Evolutionary conservation across 2,888 invertebrate species (phyloP), one percentile per base, ranked within the genome.

Genomic region (Trimorus sp.): DNA sequence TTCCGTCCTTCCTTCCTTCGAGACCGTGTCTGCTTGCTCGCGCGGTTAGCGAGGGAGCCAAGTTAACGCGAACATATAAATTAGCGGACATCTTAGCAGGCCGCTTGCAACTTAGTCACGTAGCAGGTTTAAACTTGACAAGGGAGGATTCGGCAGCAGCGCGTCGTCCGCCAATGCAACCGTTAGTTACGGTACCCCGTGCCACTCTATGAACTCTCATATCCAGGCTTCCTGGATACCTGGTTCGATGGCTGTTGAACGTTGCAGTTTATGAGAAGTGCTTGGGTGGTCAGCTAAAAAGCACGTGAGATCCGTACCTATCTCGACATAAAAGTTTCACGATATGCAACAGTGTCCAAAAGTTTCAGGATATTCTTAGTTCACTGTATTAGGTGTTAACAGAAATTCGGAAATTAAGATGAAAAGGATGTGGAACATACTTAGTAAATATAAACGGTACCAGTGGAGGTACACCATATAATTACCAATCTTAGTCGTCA

Each of bases 21-120:
- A 66, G 84, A 68, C 84, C 84, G 75, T 59, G 78, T 80, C 76
- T 69, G 79, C 78, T 59, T 79, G 81, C 75, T 62, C 83, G 83
- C 86, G 79, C 68, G 83, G 83, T 80, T 75, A 79, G 71, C 74
- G 75, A 79, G 84, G 84, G 82, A 71, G 84, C 87, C 89, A 89
- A 91, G 91, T 91, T 91, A 91, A 90, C 90, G 89, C 90, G 90
- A 90, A 91, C 90, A 90, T 91, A 91, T 91, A 91, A 91, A 91
- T 91, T 91, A 91, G 91, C 90, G 90, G 91, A 90, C 90, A 91
- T 91, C 91, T 91, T 91, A 91, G 90, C 91, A 91, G 91, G 91
- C 90, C 89, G 89, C 91, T 91, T 91, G 90, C 90, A 91, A 91
- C 90, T 90, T 91, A 90, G 91, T 91, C 91, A 91, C 91, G 91